Conservation (phyloP, 2,888 invertebrate species). For the Auanema sp. region DNA sequence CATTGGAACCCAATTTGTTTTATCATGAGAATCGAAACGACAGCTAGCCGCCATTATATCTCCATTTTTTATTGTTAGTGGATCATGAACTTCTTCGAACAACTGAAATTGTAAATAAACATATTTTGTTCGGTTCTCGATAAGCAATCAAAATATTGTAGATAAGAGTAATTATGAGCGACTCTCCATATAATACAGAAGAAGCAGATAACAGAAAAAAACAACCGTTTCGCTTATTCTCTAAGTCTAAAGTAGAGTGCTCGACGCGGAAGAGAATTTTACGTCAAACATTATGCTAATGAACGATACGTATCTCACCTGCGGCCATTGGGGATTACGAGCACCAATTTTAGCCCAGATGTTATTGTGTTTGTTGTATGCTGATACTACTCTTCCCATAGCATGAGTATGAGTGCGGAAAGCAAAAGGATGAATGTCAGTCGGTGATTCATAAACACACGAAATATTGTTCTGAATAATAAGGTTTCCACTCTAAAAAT, state of each 20-base stretch:
- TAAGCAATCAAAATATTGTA: neutral
- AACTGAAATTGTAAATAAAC: conserved; percentile 63
- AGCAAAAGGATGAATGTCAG: conserved; percentile 42
- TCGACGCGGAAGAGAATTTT: no score
- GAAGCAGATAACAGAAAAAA: neutral
- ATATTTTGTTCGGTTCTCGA: neutral
- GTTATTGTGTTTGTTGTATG: conserved; percentile 64
- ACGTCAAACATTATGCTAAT: no score
- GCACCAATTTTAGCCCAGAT: conserved; percentile 67
- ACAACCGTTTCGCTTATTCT: neutral
- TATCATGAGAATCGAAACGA: conserved; percentile 68
- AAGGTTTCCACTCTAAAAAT: neutral
- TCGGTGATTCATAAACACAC: conserved; percentile 65
- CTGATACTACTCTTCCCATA: conserved; percentile 66
- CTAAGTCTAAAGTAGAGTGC: neutral
- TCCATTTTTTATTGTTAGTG: conserved; percentile 65
- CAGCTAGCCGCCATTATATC: conserved; percentile 70
- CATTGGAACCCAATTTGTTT: conserved; percentile 65
- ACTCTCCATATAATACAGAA: no score
- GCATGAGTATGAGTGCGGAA: conserved; percentile 70
- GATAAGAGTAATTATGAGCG: no score
- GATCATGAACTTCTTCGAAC: conserved; percentile 68
- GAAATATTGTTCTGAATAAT: conserved; percentile 67
- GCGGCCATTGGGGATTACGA: conserved; percentile 73
- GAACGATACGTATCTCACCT: conserved; percentile 61